Conservation (phyloP, 2,888 invertebrate genomes). For the Cordilura impudica region DNA sequence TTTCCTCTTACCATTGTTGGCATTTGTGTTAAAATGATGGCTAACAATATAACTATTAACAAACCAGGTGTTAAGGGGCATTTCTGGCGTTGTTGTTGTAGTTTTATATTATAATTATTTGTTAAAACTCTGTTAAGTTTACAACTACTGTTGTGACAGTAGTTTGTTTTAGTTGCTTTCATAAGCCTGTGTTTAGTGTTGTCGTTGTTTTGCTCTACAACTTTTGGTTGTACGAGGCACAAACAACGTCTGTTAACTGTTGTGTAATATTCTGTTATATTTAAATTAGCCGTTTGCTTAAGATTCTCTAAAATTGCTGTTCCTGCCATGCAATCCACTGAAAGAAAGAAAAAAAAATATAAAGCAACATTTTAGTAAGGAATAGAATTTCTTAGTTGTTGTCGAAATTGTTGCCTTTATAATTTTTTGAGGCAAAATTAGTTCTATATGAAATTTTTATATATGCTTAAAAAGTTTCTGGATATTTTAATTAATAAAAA, state of each 20-base stretch:
- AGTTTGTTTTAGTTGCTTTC: conserved; percentile 18
- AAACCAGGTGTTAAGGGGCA: conserved; percentile 55
- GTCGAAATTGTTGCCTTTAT: no score
- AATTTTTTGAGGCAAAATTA: no score
- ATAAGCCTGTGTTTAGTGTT: conserved; percentile 18
- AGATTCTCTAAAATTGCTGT: conserved; percentile 54
- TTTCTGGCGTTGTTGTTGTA: conserved; percentile 23
- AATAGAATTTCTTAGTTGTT: no score
- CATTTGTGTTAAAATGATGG: conserved; percentile 48
- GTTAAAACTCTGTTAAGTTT: conserved; percentile 28
- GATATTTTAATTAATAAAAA: no score
- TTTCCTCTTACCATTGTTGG: conserved; percentile 34
- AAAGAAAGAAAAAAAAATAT: conserved; percentile 28
- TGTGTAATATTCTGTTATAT: conserved; percentile 55
- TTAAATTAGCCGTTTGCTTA: conserved; percentile 59
- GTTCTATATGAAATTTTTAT: no score
- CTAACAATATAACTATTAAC: conserved; percentile 55
- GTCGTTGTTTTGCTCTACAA: conserved; percentile 42
- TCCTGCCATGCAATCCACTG: conserved; percentile 64
- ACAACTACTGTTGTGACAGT: conserved; percentile 45
- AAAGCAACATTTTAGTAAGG: no score
- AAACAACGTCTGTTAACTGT: conserved; percentile 50
- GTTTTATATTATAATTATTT: conserved; percentile 42
- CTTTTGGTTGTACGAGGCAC: conserved; percentile 36
- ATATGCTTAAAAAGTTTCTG: no score